Evolutionary conservation across 1,140 invertebrate genomes (phyloP).

Genomic region (Drosophila punjabiensis): DNA sequence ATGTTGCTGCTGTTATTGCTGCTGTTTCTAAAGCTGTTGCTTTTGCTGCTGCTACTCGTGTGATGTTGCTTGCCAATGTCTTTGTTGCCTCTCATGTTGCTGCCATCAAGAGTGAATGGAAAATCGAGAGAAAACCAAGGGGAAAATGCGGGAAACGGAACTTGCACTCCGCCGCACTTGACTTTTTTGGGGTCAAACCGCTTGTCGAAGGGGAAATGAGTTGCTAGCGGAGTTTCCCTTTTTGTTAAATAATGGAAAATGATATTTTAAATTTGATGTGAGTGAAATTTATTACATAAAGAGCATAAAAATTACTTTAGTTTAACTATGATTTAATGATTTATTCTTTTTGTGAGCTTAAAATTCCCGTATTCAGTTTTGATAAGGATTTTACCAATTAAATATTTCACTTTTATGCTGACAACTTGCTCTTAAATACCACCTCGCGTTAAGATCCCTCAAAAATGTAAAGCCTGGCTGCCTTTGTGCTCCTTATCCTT

Average conservation of each 20-base stretch:
- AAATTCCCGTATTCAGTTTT: not conserved
- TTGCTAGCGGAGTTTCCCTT: slow-evolving; percentile 13
- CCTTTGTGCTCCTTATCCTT: slow-evolving; percentile 29
- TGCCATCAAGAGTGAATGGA: slow-evolving; percentile 14
- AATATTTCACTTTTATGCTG: not conserved
- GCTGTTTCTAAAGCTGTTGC: not conserved
- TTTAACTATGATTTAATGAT: not conserved
- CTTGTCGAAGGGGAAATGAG: slow-evolving; percentile 51
- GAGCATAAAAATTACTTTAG: not conserved
- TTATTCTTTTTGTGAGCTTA: not conserved
- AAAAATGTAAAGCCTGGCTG: not conserved
- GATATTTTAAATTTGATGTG: not conserved
- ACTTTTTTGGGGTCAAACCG: slow-evolving; percentile 82
- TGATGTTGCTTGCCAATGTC: not conserved
- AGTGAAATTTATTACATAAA: not conserved
- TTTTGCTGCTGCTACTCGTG: not conserved
- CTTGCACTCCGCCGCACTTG: slow-evolving; percentile 64
- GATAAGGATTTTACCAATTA: not conserved
- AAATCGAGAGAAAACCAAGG: slow-evolving; percentile 5
- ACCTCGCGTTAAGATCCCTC: not conserved
- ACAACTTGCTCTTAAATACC: slow-evolving; percentile 3
- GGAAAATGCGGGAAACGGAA: slow-evolving; percentile 28
- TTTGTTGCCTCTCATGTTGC: not conserved
- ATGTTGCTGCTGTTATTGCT: slow-evolving; percentile 1
- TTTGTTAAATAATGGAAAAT: slow-evolving; percentile 7